Base-by-base conservation (phyloP, 2,113 vertebrate genomes). In the Nymphicus hollandicus region DNA sequence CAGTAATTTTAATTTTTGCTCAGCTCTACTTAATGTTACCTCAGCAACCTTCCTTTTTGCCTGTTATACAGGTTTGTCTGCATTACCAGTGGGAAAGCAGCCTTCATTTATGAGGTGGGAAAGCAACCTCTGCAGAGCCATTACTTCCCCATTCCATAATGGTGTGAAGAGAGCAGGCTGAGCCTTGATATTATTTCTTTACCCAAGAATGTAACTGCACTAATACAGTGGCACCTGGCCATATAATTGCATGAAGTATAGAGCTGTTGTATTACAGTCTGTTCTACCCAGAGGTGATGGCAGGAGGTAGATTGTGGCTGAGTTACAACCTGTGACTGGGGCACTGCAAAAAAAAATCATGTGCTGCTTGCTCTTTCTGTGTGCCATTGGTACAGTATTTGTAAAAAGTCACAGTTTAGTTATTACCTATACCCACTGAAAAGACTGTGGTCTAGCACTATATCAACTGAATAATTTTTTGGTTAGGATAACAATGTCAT, bases 81-180 rank as follows among this genome's bases (percentile, higher is more conserved):
- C 55, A 44, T 64, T 92, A 84, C 91, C 80, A 14, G 49, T 76
- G 88, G 92, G 93, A 95, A 96, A 85, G 70, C 65, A 95, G 88
- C 94, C 47, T 84, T 89, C 93, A 56, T 97, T 97, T 95, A 97
- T 86, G 89, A 97, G 89, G 89, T 95, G 93, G 69, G 93, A 96
- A 95, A 95, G 78, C 69, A 96, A 84, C 83, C 89, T 95, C 91
- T 91, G 78, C 60, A 95, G 95, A 95, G 77, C 56, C 84, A 95
- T 97, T 96, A 95, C 65, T 95, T 92, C 86, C 94, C 52, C 39
- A 89, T 92, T 87, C 86, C 74, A 25, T 76, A 81, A 60, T 24
- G 63, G 93, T 87, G 89, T 81, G 73, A 91, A 86, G 83, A 93
- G 70, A 89, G 70, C 33, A 86, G 77, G 9, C 49, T 81, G 86